phyloP scores from a whole-genome alignment of 1,140 invertebrate genomes.

The Pollicipes pollicipes region DNA sequence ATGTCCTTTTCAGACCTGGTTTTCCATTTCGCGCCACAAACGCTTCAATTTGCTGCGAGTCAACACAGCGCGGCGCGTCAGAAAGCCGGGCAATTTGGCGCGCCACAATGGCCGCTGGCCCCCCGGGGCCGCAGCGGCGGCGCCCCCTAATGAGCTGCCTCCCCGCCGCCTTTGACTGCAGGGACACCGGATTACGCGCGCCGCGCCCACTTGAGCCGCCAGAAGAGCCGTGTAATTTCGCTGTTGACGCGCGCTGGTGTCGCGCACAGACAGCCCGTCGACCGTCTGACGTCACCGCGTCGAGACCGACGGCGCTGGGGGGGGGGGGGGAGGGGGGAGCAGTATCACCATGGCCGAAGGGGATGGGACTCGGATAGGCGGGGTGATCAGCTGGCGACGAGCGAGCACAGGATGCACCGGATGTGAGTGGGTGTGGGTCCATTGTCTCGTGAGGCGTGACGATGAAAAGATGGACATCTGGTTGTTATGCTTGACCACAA shows the following conservation, averaged over 20 bases:
- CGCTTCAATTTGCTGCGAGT: slow-evolving; percentile 5
- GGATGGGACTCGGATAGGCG: no score
- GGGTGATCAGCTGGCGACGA: no score
- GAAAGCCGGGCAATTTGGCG: slow-evolving; percentile 5
- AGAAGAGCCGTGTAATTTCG: not conserved
- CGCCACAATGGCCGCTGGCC: not conserved
- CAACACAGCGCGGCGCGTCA: slow-evolving; percentile 3
- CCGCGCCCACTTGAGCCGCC: not conserved
- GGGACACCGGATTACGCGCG: not conserved
- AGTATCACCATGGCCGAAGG: no score
- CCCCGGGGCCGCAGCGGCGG: not conserved
- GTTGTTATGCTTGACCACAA: no score
- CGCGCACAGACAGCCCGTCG: not conserved
- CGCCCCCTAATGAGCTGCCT: not conserved
- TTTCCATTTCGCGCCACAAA: slow-evolving; percentile 4
- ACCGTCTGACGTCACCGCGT: no score
- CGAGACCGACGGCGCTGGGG: no score
- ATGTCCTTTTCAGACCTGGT: not conserved
- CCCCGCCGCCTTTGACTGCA: not conserved
- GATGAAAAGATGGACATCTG: no score
- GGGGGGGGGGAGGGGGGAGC: no score
- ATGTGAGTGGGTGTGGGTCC: no score
- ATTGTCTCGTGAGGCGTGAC: no score
- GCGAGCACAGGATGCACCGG: no score
- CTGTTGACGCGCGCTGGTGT: not conserved